Percentiles rank a stretch among this genome's conserved stretches.
phyloP scores from a whole-genome alignment of 2,113 vertebrate species.

The Hirundichthys speculiger region DNA sequence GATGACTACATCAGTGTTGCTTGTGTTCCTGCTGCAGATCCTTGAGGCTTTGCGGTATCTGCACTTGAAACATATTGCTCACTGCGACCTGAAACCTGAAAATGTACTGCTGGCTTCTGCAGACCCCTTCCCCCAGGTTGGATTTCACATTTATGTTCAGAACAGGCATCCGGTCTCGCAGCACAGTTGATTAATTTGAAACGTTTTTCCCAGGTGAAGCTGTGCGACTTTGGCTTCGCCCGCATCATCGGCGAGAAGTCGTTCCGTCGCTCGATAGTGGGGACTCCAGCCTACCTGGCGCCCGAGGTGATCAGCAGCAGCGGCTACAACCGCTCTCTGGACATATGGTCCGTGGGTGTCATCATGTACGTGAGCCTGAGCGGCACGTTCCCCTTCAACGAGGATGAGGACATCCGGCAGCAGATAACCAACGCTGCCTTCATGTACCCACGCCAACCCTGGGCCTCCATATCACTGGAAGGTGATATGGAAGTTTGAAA shows the following conservation, averaged over 20 bases:
- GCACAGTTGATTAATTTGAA: too few relatives aligned
- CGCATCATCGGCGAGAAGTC: conserved; percentile 85
- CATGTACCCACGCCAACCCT: conserved; percentile 80
- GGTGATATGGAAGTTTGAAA: conserved; percentile 47
- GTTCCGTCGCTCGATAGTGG: conserved; percentile 80
- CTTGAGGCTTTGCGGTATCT: conserved; percentile 81
- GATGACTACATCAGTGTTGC: not conserved
- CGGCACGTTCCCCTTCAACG: conserved; percentile 83
- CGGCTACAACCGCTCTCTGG: conserved; percentile 82
- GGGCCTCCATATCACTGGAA: conserved; percentile 74
- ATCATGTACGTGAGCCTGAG: conserved; percentile 82
- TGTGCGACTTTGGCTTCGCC: conserved; percentile 84
- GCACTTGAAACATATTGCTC: conserved; percentile 79
- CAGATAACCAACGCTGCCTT: conserved; percentile 84
- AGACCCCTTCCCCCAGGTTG: conserved; percentile 74
- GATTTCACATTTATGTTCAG: too few relatives aligned
- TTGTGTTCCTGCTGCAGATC: conserved; percentile 55
- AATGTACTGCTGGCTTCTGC: conserved; percentile 79
- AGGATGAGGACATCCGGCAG: conserved; percentile 82
- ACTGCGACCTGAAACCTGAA: conserved; percentile 84
- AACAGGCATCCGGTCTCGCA: too few relatives aligned
- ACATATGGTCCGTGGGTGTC: conserved; percentile 83
- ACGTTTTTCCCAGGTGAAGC: conserved; percentile 70
- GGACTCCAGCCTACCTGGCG: conserved; percentile 82
- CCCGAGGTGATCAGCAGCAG: conserved; percentile 79